Conservation (phyloP, 2,797 vertebrate species). For the Periophthalmus magnuspinnatus region DNA sequence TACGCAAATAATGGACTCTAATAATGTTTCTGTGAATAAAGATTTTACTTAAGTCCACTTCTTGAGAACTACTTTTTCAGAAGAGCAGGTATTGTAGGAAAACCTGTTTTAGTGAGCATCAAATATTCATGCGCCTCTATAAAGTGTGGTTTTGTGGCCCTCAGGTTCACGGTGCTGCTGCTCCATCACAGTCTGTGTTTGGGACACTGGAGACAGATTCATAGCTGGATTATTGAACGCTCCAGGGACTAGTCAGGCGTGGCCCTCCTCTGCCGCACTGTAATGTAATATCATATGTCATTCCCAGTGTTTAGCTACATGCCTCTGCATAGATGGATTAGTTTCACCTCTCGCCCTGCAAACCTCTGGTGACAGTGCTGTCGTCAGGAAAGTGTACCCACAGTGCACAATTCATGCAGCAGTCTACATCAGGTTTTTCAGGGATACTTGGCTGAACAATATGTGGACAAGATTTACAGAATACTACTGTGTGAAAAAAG, state of each 20-base stretch:
- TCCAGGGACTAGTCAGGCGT: constrained; percentile 17
- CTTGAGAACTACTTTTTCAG: background rate
- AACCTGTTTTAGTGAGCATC: constrained; percentile 53
- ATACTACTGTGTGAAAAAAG: background rate
- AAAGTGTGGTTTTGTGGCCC: constrained; percentile 47
- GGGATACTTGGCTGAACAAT: background rate
- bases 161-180: constrained; percentile 36
- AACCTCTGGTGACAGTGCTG: background rate
- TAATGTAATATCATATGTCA: constrained; percentile 33
- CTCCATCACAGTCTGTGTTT: constrained; percentile 49
- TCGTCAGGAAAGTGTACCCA: constrained; percentile 1
- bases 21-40: background rate
- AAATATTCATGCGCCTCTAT: constrained; percentile 68
- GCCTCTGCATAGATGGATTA: constrained; percentile 25
- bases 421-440: background rate
- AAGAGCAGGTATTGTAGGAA: constrained; percentile 23
- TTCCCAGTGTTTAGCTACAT: constrained; percentile 17
- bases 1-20: no score
- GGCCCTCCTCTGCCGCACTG: constrained; percentile 15
- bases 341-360: background rate
- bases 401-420: background rate
- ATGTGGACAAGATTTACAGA: background rate
- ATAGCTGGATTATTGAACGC: constrained; percentile 22
- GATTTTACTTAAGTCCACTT: background rate
- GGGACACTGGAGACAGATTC: constrained; percentile 30